Percentiles rank a stretch among this genome's conserved stretches.
Evolutionary conservation across 2,113 vertebrate species (phyloP).

Genomic region (Ciconia boyciana): DNA sequence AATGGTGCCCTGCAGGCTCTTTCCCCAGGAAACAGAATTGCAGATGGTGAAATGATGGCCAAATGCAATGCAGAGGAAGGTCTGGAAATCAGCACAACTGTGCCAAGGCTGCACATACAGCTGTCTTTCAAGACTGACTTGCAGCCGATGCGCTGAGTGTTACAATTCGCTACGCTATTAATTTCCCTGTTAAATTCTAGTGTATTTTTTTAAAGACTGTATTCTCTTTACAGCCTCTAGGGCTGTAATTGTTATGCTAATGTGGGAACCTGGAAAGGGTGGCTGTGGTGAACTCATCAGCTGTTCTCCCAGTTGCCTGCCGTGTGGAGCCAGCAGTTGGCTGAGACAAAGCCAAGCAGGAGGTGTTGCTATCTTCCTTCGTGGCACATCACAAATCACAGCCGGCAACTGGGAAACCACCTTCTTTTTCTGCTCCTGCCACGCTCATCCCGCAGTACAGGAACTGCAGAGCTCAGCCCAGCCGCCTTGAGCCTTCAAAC

Average conservation of each 20-base stretch:
- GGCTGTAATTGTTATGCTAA: slow-evolving; percentile 41
- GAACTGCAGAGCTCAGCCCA: neutral
- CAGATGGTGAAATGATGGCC: neutral
- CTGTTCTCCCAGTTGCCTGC: neutral
- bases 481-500: neutral
- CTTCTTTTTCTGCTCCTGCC: neutral
- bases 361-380: neutral
- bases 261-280: neutral
- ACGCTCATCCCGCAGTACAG: neutral
- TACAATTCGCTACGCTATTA: neutral
- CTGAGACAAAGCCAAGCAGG: slow-evolving; percentile 1
- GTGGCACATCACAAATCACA: neutral
- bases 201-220: neutral
- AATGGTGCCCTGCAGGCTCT: neutral
- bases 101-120: neutral
- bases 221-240: neutral
- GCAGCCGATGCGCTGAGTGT: neutral
- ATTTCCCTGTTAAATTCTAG: slow-evolving; percentile 23
- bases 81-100: neutral
- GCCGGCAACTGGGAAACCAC: neutral
- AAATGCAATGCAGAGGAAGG: neutral
- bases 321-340: neutral
- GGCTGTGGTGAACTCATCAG: neutral
- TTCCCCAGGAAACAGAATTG: neutral
- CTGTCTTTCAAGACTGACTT: neutral